Percentiles rank a stretch among this genome's conserved stretches.
These are phyloP conservation scores for Cyanocitta stelleri DNA, from an alignment of 2,113 vertebrate species.

Conservation along the genomic window DNA sequence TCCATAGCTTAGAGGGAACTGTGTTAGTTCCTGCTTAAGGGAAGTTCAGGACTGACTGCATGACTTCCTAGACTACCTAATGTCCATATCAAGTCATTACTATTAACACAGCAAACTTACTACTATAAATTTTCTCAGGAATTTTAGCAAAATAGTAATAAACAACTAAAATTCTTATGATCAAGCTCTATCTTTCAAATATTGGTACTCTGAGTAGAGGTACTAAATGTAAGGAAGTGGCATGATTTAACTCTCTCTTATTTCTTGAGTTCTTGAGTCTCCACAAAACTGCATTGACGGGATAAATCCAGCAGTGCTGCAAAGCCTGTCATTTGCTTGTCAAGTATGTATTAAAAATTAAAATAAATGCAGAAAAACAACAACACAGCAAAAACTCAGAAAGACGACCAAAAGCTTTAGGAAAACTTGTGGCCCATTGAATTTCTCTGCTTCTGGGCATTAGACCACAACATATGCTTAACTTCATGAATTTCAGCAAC, in stretches of 20 bases:
- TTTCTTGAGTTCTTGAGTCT: not conserved
- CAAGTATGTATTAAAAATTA: not conserved
- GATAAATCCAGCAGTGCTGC: not conserved
- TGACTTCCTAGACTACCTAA: not conserved
- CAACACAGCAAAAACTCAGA: not conserved
- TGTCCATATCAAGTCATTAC: not conserved
- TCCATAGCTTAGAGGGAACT: not conserved
- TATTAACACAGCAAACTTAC: not conserved
- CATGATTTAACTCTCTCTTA: not conserved
- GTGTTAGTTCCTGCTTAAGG: not conserved
- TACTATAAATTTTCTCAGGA: not conserved
- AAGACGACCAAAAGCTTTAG: not conserved
- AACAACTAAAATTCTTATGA: not conserved
- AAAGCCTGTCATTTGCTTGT: not conserved
- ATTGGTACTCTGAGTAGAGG: not conserved
- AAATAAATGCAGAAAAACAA: not conserved
- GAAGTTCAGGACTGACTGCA: not conserved
- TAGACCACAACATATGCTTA: not conserved
- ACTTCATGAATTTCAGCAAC: not conserved
- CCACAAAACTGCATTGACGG: fast-evolving
- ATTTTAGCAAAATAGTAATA: not conserved
- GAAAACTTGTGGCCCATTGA: not conserved
- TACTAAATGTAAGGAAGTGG: not conserved
- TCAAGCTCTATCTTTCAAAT: not conserved
- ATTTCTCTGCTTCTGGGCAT: not conserved